phyloP scores from a whole-genome alignment of 1,140 invertebrate species.

The Drosophila prosaltans region DNA sequence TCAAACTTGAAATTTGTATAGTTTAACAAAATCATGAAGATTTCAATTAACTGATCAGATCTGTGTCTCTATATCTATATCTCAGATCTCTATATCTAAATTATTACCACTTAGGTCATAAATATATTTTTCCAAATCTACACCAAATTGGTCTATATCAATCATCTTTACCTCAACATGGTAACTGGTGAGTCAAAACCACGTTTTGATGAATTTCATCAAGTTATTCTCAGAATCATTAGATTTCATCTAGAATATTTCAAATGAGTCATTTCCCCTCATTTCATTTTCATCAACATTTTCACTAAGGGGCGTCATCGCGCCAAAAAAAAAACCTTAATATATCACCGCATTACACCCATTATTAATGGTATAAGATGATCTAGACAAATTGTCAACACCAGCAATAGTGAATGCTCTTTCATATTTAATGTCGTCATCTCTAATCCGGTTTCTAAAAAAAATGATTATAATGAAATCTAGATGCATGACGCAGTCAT shows the following conservation, averaged over 20 bases:
- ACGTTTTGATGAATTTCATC: background rate
- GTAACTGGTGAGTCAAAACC: background rate
- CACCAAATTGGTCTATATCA: background rate
- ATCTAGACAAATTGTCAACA: conserved; percentile 28
- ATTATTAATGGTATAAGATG: conserved; percentile 1
- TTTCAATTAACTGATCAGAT: too few relatives aligned
- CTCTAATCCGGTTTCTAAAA: conserved; percentile 64
- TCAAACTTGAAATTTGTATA: too few relatives aligned
- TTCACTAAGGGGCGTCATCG: conserved; percentile 11
- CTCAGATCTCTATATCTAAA: background rate
- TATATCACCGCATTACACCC: conserved; percentile 2
- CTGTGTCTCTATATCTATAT: too few relatives aligned
- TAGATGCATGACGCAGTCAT: conserved; percentile 59
- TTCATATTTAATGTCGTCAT: conserved; percentile 17
- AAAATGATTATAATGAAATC: conserved; percentile 53
- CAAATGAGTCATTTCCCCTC: background rate
- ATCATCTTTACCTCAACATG: background rate
- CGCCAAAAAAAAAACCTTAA: background rate
- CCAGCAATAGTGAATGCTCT: background rate
- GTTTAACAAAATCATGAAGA: too few relatives aligned
- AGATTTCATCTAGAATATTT: background rate
- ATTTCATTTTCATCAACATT: background rate
- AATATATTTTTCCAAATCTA: background rate
- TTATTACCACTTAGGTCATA: background rate
- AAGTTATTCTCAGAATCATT: background rate